phyloP scores from a whole-genome alignment of 2,113 vertebrate species.

The Eubucco bourcierii region DNA sequence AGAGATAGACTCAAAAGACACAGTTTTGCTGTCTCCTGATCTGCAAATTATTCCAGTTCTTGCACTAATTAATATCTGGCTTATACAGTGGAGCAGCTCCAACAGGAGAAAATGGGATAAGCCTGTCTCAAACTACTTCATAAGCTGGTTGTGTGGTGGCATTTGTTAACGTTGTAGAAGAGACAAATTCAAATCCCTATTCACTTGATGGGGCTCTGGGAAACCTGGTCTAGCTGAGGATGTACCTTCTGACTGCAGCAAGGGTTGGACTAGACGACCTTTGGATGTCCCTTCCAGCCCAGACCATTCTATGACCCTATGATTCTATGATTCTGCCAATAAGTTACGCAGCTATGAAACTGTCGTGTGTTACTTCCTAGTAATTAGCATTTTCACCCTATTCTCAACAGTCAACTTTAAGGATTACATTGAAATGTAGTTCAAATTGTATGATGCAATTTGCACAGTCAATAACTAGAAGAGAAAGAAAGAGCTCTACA shows the following conservation, averaged over 20 bases:
- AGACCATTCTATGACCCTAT: too few relatives aligned
- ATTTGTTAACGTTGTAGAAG: neutral
- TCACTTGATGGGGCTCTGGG: too few relatives aligned
- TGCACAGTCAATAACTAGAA: neutral
- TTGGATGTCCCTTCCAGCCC: too few relatives aligned
- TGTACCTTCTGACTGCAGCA: too few relatives aligned
- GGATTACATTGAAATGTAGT: neutral
- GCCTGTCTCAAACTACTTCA: neutral
- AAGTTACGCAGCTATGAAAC: neutral
- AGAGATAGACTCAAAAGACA: neutral
- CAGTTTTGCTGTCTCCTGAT: neutral
- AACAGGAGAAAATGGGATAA: neutral
- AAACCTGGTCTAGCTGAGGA: too few relatives aligned
- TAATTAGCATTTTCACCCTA: neutral
- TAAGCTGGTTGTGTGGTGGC: neutral
- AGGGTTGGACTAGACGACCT: too few relatives aligned
- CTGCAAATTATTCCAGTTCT: neutral
- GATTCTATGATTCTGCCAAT: neutral
- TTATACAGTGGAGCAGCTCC: neutral
- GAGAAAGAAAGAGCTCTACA: neutral
- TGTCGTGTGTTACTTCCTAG: neutral
- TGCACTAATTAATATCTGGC: neutral
- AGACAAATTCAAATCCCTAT: neutral
- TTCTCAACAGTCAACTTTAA: neutral
- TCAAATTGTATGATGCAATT: neutral